phyloP scores from a whole-genome alignment of 2,113 vertebrate genomes.

The Callaeas wilsoni region DNA sequence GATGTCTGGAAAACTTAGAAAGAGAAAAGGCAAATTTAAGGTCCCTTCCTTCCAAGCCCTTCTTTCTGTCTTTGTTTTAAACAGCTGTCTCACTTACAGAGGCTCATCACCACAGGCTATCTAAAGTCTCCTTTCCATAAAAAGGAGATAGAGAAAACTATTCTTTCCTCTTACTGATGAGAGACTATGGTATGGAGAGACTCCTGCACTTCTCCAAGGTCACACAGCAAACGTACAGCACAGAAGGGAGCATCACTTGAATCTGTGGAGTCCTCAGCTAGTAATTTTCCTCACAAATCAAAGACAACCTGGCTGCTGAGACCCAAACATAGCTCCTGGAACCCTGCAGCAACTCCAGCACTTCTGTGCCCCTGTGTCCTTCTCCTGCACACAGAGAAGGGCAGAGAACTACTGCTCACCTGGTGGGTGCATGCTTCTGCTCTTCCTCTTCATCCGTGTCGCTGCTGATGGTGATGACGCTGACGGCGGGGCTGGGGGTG shows the following conservation, averaged over 20 bases:
- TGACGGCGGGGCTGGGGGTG: conserved; percentile 95
- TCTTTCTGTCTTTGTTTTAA: neutral
- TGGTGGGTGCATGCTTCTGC: conserved; percentile 87
- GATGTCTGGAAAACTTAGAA: neutral
- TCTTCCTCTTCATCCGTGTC: conserved; percentile 98
- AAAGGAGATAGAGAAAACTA: neutral
- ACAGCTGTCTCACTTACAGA: neutral
- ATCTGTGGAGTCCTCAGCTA: neutral
- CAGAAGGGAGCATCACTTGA: neutral
- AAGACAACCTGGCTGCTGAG: neutral
- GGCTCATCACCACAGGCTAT: neutral
- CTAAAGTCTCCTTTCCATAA: neutral
- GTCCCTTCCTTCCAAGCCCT: neutral
- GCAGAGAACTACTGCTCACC: conserved; percentile 66
- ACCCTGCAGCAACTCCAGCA: neutral
- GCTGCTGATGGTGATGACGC: conserved; percentile 99
- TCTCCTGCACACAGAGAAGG: neutral
- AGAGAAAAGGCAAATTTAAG: neutral
- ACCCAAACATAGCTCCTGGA: neutral
- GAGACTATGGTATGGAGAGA: neutral
- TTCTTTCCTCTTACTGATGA: neutral
- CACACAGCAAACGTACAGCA: neutral
- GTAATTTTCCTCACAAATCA: neutral
- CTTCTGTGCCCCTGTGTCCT: neutral
- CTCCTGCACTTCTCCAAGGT: neutral